Percentiles rank a stretch among this genome's conserved stretches.
phyloP scores from a whole-genome alignment of 2,888 invertebrate genomes.

The Galeopsomyia nigrocyanea region DNA sequence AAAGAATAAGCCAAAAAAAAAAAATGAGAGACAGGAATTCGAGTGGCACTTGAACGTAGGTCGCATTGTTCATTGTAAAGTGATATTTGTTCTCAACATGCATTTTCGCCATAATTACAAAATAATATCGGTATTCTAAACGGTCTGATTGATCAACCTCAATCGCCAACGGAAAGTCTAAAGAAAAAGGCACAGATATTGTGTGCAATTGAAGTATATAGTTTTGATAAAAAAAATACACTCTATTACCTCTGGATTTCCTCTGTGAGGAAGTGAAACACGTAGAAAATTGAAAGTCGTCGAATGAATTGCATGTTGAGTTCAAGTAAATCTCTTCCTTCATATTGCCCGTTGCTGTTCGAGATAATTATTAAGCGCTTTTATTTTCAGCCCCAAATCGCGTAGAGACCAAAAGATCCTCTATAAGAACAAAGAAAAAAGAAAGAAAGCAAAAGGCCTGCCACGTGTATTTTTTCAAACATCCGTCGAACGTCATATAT shows the following conservation, averaged over 20 bases:
- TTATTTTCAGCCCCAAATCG: constrained; percentile 32
- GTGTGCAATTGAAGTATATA: no score
- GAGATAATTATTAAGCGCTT: constrained; percentile 26
- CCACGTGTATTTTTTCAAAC: constrained; percentile 42
- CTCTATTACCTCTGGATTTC: background rate
- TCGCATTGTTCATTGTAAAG: constrained; percentile 13
- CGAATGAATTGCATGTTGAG: constrained; percentile 5
- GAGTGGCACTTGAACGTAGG: constrained; percentile 25
- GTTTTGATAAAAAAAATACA: no score
- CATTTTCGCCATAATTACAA: background rate
- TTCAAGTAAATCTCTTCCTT: constrained; percentile 24
- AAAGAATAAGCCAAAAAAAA: constrained; percentile 30
- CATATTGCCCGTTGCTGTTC: constrained; percentile 8
- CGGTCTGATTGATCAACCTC: no score
- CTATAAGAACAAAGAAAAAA: background rate
- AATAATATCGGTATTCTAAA: background rate
- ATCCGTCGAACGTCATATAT: constrained; percentile 42
- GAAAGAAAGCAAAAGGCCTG: constrained; percentile 43
- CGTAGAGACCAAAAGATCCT: constrained; percentile 23
- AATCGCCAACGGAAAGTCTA: no score
- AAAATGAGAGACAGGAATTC: constrained; percentile 28
- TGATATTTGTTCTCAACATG: constrained; percentile 28
- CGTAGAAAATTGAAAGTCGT: constrained; percentile 1
- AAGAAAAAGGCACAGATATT: no score
- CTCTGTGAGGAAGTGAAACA: background rate